Conservation (phyloP, 2,797 vertebrate species). For the Eulemur coronatus region DNA sequence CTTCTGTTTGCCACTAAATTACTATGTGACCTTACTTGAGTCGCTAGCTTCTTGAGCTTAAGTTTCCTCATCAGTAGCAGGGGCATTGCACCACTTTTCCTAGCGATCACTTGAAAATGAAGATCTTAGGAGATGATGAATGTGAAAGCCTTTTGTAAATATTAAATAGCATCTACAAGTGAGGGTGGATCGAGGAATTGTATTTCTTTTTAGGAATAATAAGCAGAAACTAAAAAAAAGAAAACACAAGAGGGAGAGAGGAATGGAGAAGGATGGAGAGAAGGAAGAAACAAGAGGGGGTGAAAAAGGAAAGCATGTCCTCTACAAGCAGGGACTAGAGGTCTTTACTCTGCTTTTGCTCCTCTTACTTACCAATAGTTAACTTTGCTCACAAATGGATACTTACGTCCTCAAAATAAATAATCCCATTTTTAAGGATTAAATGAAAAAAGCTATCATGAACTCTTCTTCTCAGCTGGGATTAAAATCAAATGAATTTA, state of each 20-base stretch:
- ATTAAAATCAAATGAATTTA: constrained; percentile 48
- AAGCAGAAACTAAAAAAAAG: neutral
- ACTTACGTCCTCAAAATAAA: neutral
- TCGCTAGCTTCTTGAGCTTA: neutral
- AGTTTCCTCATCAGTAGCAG: neutral
- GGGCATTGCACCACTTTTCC: neutral
- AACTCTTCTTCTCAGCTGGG: neutral
- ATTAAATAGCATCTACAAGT: neutral
- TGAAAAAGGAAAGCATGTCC: neutral
- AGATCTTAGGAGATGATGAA: neutral
- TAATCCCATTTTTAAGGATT: neutral
- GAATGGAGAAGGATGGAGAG: neutral
- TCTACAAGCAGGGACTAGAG: neutral
- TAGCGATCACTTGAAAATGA: neutral
- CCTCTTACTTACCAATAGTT: neutral
- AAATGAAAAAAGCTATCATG: constrained; percentile 19
- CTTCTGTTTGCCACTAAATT: neutral
- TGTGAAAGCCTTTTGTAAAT: neutral
- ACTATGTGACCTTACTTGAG: neutral
- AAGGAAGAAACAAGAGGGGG: neutral
- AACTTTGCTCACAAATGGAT: neutral
- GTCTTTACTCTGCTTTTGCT: neutral
- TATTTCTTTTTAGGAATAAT: neutral
- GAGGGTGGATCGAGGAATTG: neutral
- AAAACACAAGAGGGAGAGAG: neutral